These are phyloP conservation scores for Hypothenemus hampei DNA, from an alignment of 1,140 invertebrate genomes.

Conservation along the genomic window DNA sequence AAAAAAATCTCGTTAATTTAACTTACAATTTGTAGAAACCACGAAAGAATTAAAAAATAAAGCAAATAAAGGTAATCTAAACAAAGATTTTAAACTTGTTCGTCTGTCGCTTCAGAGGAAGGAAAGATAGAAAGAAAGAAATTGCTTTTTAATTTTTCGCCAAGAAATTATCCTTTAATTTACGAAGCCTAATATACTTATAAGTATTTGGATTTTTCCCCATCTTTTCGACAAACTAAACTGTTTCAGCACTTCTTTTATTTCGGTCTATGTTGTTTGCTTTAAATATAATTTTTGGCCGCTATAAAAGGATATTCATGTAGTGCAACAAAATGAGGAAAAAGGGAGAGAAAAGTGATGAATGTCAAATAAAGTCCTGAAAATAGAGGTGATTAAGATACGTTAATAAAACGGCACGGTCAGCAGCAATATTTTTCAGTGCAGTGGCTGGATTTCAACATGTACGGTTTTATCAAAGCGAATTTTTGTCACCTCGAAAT, in stretches of 20 bases:
- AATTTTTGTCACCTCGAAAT: too few relatives aligned
- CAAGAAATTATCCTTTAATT: not conserved
- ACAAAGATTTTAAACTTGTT: slow-evolving; percentile 7
- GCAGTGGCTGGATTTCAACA: too few relatives aligned
- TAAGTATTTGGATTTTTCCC: not conserved
- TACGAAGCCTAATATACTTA: slow-evolving; percentile 6
- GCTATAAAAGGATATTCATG: too few relatives aligned
- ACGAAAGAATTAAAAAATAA: slow-evolving; percentile 6
- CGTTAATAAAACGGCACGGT: too few relatives aligned
- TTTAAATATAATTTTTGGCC: not conserved
- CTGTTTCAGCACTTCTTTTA: too few relatives aligned
- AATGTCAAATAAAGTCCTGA: too few relatives aligned
- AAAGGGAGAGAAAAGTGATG: too few relatives aligned
- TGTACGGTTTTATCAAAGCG: too few relatives aligned
- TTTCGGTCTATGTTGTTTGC: not conserved
- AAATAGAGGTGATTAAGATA: too few relatives aligned
- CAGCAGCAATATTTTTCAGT: too few relatives aligned
- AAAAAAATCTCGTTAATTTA: slow-evolving; percentile 1
- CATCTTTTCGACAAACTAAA: not conserved
- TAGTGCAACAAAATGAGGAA: too few relatives aligned
- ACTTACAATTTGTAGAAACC: slow-evolving; percentile 4
- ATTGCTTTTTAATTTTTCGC: slow-evolving; percentile 13
- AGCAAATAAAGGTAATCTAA: slow-evolving; percentile 6
- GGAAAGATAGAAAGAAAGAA: slow-evolving; percentile 10
- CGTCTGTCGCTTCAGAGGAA: not conserved